phyloP scores from a whole-genome alignment of 2,888 invertebrate genomes.

The Calephelis perditalis region DNA sequence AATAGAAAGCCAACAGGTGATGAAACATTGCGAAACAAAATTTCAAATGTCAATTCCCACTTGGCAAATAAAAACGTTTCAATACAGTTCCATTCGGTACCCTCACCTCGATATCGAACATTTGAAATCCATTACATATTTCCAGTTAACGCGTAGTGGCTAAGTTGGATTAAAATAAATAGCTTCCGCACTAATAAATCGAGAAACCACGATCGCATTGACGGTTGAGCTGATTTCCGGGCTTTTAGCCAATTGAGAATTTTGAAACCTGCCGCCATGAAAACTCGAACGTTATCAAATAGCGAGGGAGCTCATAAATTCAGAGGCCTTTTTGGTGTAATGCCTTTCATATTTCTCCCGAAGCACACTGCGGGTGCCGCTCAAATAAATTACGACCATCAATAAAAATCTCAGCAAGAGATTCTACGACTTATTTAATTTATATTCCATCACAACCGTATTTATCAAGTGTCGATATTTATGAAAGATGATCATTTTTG shows the following conservation, averaged over 20 bases:
- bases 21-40: no score
- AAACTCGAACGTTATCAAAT: slow-evolving; percentile 63
- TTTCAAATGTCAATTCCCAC: no score
- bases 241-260: slow-evolving; percentile 51
- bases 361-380: slow-evolving; percentile 72
- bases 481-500: slow-evolving; percentile 27
- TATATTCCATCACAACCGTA: slow-evolving; percentile 71
- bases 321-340: slow-evolving; percentile 72
- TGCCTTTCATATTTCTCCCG: slow-evolving; percentile 75
- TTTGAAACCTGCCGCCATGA: slow-evolving; percentile 47
- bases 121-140: slow-evolving; percentile 20
- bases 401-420: slow-evolving; percentile 73
- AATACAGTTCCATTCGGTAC: not conserved
- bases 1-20: no score
- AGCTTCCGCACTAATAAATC: slow-evolving; percentile 35
- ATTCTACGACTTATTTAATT: slow-evolving; percentile 75
- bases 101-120: not conserved
- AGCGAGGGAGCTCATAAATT: slow-evolving; percentile 72
- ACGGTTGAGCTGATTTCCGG: slow-evolving; percentile 40
- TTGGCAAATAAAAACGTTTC: not conserved
- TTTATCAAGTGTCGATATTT: slow-evolving; percentile 67
- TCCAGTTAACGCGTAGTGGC: slow-evolving; percentile 21
- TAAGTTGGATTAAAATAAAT: slow-evolving; percentile 32
- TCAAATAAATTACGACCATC: slow-evolving; percentile 76
- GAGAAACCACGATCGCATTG: slow-evolving; percentile 30